Evolutionary conservation across 2,888 invertebrate genomes (phyloP), one percentile per base, ranked within the genome.

Genomic region (Mimas tiliae): DNA sequence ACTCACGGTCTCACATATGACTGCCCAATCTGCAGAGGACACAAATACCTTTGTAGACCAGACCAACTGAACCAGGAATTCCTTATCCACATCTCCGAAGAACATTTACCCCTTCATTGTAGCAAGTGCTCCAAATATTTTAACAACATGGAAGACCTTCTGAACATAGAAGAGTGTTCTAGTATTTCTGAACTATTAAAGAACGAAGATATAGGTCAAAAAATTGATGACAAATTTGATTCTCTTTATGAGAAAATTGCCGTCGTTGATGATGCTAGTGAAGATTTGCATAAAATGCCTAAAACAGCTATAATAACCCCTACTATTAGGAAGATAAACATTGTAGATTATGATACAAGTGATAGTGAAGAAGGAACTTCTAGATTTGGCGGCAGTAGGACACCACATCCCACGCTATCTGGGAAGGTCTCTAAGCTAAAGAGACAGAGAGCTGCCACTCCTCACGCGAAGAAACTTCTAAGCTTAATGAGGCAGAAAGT

Each of bases 281-380:
- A 83, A 64, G 90, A 91, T 80, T 79, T 89, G 19, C 85, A 87
- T 70, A 91, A 87, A 70, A 74, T 69, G 7, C 86, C 80, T 65
- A 92, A 84, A 76, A 93, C 91, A 1, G 93, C 93, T 48, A 76
- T 93, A 0, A 90, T 93, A 66, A 93, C 93, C 51, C 93, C 93
- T 1, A 76, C 89, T 7, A 74, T 91, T 0, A 83, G 90, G 68
- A 87, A 83, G 38, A 86, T 86, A 62, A 68, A 85, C 77, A 68
- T 93, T 51, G 93, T 93, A 1, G 93, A 93, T 80, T 93, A 93
- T 55, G 92, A 90, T 63, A 87, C 82, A 0, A 93, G 89, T 74
- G 91, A 85, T 12, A 84, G 81, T 62, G 91, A 91, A 21, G 84
- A 87, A 50, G 64, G 66, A 47, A 76, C 79, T 7, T 66, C 73